Percentiles rank a stretch among this genome's conserved stretches.
Conservation (phyloP, 2,888 invertebrate genomes). For the Coelogynopora nodosa region DNA sequence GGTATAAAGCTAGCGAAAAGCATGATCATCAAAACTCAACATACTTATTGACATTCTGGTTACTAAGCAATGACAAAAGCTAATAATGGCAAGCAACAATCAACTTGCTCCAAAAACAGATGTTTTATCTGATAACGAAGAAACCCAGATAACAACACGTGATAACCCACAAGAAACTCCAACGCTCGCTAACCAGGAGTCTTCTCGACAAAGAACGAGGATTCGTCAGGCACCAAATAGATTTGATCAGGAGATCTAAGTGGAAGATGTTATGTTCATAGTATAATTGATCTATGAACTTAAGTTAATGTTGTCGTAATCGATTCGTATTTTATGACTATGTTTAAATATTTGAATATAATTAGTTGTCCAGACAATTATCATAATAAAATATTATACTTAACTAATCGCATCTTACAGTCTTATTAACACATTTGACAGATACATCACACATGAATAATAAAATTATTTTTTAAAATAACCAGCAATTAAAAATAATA, state of each 20-base stretch:
- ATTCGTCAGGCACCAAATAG: slow-evolving; percentile 16
- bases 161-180: background rate
- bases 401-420: background rate
- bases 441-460: background rate
- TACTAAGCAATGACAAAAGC: background rate
- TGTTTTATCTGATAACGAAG: slow-evolving; percentile 9
- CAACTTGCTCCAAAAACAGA: slow-evolving; percentile 27
- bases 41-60: slow-evolving; percentile 16
- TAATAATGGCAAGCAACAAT: slow-evolving; percentile 25
- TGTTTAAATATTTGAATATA: background rate
- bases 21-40: background rate
- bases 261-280: slow-evolving; percentile 4
- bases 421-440: background rate
- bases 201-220: slow-evolving; percentile 11
- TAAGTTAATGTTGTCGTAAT: background rate
- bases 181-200: background rate
- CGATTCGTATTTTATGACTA: background rate
- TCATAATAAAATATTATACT: background rate
- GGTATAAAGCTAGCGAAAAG: background rate
- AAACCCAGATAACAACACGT: slow-evolving; percentile 1
- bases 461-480: too few species aligned
- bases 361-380: background rate
- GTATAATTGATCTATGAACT: background rate
- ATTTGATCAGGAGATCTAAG: slow-evolving; percentile 1
- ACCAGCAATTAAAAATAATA: too few species aligned